Evolutionary conservation across 2,113 vertebrate genomes (phyloP), one percentile per base, ranked within the genome.

Genomic region (Hippocampus guttulatus): DNA sequence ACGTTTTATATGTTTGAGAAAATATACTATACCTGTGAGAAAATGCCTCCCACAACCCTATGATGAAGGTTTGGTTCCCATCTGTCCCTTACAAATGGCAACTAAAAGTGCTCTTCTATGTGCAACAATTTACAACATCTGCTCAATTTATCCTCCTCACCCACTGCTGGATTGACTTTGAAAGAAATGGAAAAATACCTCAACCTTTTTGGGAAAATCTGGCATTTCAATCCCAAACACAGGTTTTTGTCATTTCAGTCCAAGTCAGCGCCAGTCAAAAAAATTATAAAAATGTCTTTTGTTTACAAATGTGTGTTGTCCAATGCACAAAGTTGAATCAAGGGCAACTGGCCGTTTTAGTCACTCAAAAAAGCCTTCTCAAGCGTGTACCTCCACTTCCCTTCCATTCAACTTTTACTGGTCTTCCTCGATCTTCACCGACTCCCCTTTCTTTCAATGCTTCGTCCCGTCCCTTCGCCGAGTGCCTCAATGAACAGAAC

Each of bases 401-500:
- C 14, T 9, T 27, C 14, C 9, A 47, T 20, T 65, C 41, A 47
- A 8, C 33, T 40, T 63, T 41, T 40, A 21, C 5, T 3, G 43
- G n/a, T 27, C 10, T 2, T n/a, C 16, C 47, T 20, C 18, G 5
- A 1, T 67, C 64, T 71, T 73, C 41, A 71, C 73, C 60, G 51
- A 70, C 18, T 66, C 55, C 70, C 23, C 65, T 73, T 12, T 69
- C 47, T 71, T 74, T 73, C 47, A 47, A 58, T 69, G 67, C 75
- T 83, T 87, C 78, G 75, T 80, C 86, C 85, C 81, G 83, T 73
- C 75, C 75, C 77, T 81, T 87, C 83, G 82, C 80, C 80, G 82
- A 89, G 87, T 87, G 77, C 70, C 78, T 74, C 87, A 82, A 74
- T 85, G 82, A 88, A 86, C 84, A 88, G 84, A 88, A 87, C 83